A percentile compares a stretch with the other conserved stretches of the same genome.
Conservation (phyloP, 2,113 vertebrate species). For the Odobenus rosmarus region DNA sequence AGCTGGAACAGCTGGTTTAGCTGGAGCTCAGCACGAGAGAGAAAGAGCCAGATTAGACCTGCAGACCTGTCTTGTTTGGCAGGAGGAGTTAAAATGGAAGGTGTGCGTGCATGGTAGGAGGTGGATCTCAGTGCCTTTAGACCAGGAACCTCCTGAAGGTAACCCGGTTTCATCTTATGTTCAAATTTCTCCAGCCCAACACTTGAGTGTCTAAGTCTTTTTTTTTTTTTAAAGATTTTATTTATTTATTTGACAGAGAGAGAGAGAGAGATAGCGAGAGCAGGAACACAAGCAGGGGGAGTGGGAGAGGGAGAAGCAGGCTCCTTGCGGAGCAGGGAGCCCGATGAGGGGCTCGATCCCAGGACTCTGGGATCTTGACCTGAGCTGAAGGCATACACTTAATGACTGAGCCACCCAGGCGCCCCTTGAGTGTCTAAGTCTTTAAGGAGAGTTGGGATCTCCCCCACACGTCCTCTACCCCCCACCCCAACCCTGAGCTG, state of each 20-base stretch:
- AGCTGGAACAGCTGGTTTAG: not conserved
- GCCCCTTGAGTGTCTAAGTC: not conserved
- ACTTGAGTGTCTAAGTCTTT: not conserved
- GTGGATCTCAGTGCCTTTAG: not conserved
- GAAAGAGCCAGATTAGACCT: accelerated
- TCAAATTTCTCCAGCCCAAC: not conserved
- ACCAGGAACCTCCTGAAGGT: not conserved
- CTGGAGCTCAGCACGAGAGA: not conserved
- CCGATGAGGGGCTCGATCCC: no score
- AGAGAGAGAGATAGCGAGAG: no score
- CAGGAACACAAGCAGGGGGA: no score
- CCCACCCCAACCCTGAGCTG: not conserved
- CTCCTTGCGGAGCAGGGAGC: no score
- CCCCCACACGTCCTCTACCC: accelerated
- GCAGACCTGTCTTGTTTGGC: no score
- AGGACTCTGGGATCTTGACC: no score
- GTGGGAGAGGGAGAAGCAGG: no score
- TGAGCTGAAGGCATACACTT: no score
- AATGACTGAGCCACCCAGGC: no score
- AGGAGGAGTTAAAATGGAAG: not conserved
- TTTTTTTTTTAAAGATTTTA: no score
- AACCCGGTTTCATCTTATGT: not conserved
- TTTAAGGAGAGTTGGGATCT: not conserved
- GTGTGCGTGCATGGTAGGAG: accelerated
- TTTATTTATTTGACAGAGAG: no score